Evolutionary conservation across 2,888 invertebrate genomes (phyloP), one percentile per base, ranked within the genome.

Genomic region (Ornithoptera alexandrae): DNA sequence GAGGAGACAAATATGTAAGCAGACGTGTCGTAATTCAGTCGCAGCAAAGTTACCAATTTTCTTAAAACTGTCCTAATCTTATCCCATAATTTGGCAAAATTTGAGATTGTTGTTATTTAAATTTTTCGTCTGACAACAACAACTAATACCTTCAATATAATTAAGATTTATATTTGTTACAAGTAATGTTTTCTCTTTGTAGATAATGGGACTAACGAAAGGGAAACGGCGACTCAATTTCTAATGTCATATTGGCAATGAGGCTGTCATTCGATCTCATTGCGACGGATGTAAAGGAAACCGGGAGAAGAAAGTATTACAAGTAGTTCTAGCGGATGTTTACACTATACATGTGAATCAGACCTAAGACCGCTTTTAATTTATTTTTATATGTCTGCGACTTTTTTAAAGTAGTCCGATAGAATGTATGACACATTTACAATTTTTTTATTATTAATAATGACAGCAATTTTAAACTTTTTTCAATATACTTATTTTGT

Each of bases 201-300:
- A 50, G 15, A 50, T 50, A 50, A 50, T 50, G 15, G 50, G 50
- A 50, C 50, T 50, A 50, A 3, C 68, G 77, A 79, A 79, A 83
- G 82, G 81, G 83, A 85, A 87, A 84, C 77, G 73, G 78, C 83
- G 80, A 83, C 80, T 83, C 73, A 73, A 69, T 73, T 74, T 75
- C 76, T 82, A 79, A 78, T 78, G 76, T 79, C 74, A 73, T 77
- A 76, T 75, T 73, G 76, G 79, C 84, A 89, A 87, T 81, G 83
- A 86, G 83, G 85, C 81, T 86, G 81, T 87, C 87, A 87, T 87
- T 81, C 82, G 81, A 84, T 86, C 84, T 88, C 88, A 87, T 86
- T 87, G 81, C 79, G 77, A 71, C 72, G 71, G 66, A 74, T 71
- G 74, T 53, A 46, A 67, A 64, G 67, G 56, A 64, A 67, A 70